Conservation (phyloP, 2,888 invertebrate genomes). For the Erebia aethiops region DNA sequence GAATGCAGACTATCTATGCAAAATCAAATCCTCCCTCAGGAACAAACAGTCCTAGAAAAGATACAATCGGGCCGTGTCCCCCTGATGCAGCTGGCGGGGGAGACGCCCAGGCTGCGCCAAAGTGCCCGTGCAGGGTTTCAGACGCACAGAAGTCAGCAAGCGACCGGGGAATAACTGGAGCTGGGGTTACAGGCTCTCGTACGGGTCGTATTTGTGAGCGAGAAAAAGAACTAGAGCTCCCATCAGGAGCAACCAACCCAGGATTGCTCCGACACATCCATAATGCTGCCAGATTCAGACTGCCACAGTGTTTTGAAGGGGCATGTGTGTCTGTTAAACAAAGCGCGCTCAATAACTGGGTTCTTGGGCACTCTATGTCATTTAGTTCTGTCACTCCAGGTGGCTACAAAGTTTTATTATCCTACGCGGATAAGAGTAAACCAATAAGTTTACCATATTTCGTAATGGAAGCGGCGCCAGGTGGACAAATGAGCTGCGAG, state of each 20-base stretch:
- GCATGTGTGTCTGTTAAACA: conserved; percentile 70
- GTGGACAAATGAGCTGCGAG: conserved; percentile 75
- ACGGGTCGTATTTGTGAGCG: conserved; percentile 49
- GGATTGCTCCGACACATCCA: conserved; percentile 74
- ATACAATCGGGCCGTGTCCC: conserved; percentile 32
- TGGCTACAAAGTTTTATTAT: conserved; percentile 70
- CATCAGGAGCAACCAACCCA: conserved; percentile 62
- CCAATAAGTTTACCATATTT: conserved; percentile 66
- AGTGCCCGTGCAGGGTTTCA: conserved; percentile 47
- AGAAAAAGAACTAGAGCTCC: conserved; percentile 55
- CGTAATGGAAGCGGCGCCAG: conserved; percentile 76
- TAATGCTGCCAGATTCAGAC: conserved; percentile 68
- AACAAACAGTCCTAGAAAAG: conserved; percentile 50
- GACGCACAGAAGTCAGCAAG: conserved; percentile 50
- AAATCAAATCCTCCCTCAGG: conserved; percentile 55
- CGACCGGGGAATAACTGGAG: conserved; percentile 74
- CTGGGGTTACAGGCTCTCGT: conserved; percentile 74
- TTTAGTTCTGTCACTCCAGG: conserved; percentile 79
- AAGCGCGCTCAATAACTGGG: conserved; percentile 61
- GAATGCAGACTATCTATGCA: conserved; percentile 66
- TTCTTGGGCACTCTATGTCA: conserved; percentile 69
- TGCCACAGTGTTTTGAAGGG: conserved; percentile 79
- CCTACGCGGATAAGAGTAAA: conserved; percentile 65
- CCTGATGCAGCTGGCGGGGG: conserved; percentile 47
- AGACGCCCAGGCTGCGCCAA: conserved; percentile 48